phyloP scores from a whole-genome alignment of 2,113 vertebrate genomes.

The Struthio camelus region DNA sequence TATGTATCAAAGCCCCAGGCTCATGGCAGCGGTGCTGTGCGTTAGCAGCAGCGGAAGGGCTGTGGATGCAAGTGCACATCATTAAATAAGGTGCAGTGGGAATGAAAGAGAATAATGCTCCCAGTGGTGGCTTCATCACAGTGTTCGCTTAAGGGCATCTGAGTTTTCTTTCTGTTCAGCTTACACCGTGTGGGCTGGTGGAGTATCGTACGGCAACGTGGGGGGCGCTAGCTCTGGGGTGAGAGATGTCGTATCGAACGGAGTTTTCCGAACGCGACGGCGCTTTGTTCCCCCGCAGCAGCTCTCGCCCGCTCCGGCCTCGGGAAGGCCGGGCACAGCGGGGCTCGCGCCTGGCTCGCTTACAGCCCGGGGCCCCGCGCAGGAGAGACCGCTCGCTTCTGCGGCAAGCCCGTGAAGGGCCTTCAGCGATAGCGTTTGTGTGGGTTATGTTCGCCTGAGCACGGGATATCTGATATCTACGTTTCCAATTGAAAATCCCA shows the following conservation, averaged over 20 bases:
- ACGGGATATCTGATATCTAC: fast-evolving
- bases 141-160: background rate
- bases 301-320: background rate
- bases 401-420: background rate
- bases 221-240: background rate
- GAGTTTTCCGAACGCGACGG: background rate
- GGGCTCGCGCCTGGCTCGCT: background rate
- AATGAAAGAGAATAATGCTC: background rate
- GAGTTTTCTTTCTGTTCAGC: background rate
- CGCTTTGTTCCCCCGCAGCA: background rate
- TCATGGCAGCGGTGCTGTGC: background rate
- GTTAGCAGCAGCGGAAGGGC: background rate
- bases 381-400: too few species aligned
- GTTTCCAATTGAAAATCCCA: background rate
- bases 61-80: background rate
- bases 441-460: background rate
- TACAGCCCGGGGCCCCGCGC: too few species aligned
- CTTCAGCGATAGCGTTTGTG: fast-evolving
- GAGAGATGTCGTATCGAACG: background rate
- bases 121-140: background rate
- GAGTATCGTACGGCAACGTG: background rate
- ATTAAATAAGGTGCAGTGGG: background rate
- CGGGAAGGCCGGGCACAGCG: fast-evolving
- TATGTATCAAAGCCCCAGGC: background rate
- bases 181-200: background rate